phyloP scores from a whole-genome alignment of 2,797 vertebrate species.

The Fringilla coelebs region DNA sequence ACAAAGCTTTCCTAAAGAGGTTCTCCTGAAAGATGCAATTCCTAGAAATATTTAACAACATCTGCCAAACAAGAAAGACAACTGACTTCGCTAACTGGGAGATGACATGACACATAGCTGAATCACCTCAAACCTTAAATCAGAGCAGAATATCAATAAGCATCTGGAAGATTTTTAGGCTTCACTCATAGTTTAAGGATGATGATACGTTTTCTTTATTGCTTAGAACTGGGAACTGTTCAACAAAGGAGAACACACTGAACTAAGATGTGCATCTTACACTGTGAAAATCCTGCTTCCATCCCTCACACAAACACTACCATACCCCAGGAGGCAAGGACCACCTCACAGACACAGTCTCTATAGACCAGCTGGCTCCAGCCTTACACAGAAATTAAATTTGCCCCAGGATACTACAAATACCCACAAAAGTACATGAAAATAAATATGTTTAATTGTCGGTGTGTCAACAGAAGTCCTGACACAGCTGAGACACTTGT shows the following conservation, averaged over 20 bases:
- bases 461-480: not conserved
- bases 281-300: fast-evolving
- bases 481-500: not conserved
- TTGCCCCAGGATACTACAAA: not conserved
- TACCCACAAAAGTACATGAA: not conserved
- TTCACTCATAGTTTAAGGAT: not conserved
- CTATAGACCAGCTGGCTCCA: not conserved
- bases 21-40: not conserved
- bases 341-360: fast-evolving
- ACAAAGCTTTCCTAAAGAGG: not conserved
- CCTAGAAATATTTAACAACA: not conserved
- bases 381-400: not conserved
- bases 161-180: not conserved
- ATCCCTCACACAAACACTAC: not conserved
- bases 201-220: not conserved
- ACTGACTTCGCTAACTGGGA: not conserved
- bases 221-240: not conserved
- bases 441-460: not conserved
- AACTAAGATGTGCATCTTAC: not conserved
- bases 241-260: not conserved
- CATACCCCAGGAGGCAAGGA: not conserved
- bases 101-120: not conserved
- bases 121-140: not conserved
- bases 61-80: not conserved
- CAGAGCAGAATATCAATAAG: not conserved